These are phyloP conservation scores for Trissolcus basalis DNA, from an alignment of 1,140 invertebrate species.

Conservation along the genomic window DNA sequence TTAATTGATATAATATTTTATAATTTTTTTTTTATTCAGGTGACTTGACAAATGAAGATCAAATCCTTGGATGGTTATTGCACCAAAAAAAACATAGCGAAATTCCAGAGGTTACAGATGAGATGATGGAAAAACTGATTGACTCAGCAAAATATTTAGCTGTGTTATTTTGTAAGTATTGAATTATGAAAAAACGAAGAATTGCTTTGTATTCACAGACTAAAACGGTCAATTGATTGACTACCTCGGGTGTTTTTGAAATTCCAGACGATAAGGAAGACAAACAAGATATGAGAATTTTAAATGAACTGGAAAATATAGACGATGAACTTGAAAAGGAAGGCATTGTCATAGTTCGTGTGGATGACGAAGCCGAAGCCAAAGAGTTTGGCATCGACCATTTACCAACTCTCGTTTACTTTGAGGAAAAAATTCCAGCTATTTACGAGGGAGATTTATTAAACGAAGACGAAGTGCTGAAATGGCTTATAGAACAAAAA, in stretches of 20 bases:
- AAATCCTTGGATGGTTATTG: slow-evolving; percentile 90
- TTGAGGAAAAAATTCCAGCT: slow-evolving; percentile 93
- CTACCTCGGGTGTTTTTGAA: too few species aligned
- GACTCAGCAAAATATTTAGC: slow-evolving; percentile 86
- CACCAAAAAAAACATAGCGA: slow-evolving; percentile 93
- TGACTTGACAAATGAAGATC: slow-evolving; percentile 93
- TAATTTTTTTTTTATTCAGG: slow-evolving; percentile 71
- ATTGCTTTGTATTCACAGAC: too few species aligned
- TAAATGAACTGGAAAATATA: slow-evolving; percentile 94
- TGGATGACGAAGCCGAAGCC: slow-evolving; percentile 91
- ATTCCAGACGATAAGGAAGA: slow-evolving; percentile 90
- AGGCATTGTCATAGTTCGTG: slow-evolving; percentile 91
- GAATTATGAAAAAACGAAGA: too few species aligned
- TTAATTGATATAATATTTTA: neutral
- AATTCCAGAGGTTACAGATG: slow-evolving; percentile 94
- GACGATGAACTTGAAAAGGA: slow-evolving; percentile 94
- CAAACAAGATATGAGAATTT: slow-evolving; percentile 89
- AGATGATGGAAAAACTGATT: slow-evolving; percentile 95
- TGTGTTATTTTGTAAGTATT: slow-evolving; percentile 89
- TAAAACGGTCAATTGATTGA: too few species aligned
- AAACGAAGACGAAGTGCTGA: slow-evolving; percentile 93
- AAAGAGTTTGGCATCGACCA: slow-evolving; percentile 94
- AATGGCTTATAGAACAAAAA: slow-evolving; percentile 94
- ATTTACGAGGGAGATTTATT: slow-evolving; percentile 93
- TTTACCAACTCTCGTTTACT: slow-evolving; percentile 91